These are phyloP conservation scores for Glyphotaelius pellucidus DNA, from an alignment of 2,888 invertebrate species.

Conservation along the genomic window DNA sequence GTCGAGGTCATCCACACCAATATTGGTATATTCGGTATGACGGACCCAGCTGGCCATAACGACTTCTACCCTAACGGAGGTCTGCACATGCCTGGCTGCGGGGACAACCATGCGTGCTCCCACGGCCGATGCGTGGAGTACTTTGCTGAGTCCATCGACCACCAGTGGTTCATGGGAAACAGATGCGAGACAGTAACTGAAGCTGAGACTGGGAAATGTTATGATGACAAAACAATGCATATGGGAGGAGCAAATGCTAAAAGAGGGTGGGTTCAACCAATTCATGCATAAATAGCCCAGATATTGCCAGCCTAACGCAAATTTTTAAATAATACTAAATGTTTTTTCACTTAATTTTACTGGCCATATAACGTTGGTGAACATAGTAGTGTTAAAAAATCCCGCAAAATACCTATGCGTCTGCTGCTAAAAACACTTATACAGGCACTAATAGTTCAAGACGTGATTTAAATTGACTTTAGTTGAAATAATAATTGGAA, in stretches of 20 bases:
- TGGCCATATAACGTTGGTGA: no score
- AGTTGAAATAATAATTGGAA: no score
- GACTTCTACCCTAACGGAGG: conserved; percentile 73
- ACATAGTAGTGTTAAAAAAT: not conserved
- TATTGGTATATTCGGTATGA: conserved; percentile 72
- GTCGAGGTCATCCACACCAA: conserved; percentile 75
- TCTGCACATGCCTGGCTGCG: conserved; percentile 72
- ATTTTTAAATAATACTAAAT: no score
- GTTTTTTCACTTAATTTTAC: no score
- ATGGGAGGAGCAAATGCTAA: conserved; percentile 68
- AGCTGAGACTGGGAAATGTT: conserved; percentile 68
- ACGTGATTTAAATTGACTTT: not conserved
- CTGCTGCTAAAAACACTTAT: not conserved
- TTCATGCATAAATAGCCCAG: not conserved
- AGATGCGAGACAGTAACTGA: conserved; percentile 69
- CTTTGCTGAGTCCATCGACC: conserved; percentile 70
- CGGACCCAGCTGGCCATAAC: conserved; percentile 74
- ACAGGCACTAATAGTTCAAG: not conserved
- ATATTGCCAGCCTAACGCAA: no score
- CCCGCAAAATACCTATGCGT: not conserved
- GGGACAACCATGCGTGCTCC: conserved; percentile 69
- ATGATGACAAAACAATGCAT: conserved; percentile 70
- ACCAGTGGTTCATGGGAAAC: conserved; percentile 70
- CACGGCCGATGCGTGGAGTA: conserved; percentile 71
- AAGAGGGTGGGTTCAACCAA: conserved; percentile 50